Base-by-base conservation (phyloP, 1,140 invertebrate species). In the Drosophila lini region DNA sequence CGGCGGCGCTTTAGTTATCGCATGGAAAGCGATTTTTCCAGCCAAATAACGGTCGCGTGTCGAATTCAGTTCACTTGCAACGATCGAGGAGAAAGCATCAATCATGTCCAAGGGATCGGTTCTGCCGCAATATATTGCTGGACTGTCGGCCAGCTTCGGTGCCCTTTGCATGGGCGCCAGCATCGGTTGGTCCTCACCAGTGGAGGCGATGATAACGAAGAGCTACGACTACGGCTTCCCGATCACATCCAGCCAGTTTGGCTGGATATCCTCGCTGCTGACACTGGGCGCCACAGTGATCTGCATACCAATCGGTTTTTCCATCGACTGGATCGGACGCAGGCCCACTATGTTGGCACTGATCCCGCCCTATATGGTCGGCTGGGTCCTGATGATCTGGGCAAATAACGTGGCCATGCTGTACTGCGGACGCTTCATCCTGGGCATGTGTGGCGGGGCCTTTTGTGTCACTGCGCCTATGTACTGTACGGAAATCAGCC, bases 401-500 rank as follows among this genome's bases (percentile, higher is more conserved):
- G 92, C 94, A 19, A 82, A 94, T 7, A 93, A 94, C 32, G 93
- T 95, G 5, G 78, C 91, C 1, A 94, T 96, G 93, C 93, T 96
- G n/a, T 95, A 94, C 56, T 88, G 94, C 16, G 96, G 96, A 3
- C 93, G 96, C 34, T 94, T 96, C 63, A 93, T 96, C 6, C 94
- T 94, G n/a, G 96, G 96, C 3, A 81, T 95, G n/a, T 94, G 94
- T 19, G 86, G 88, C 16, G 97, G 97, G 16, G 95, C 96, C 5
- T 94, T 95, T 10, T 97, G 96, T 77, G 94, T 95, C 2, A 94
- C 94, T 5, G 95, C 94, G 0, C 96, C 96, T 3, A 92, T 96
- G 68, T 97, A 97, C 78, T 95, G 95, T 1, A 94, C 94, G 2
- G 96, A 97, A 92, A 96, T 96, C 8, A 94, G 95, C 0, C 94